These are phyloP conservation scores for Callimorpha dominula DNA, from an alignment of 2,888 invertebrate species.

Conservation along the genomic window DNA sequence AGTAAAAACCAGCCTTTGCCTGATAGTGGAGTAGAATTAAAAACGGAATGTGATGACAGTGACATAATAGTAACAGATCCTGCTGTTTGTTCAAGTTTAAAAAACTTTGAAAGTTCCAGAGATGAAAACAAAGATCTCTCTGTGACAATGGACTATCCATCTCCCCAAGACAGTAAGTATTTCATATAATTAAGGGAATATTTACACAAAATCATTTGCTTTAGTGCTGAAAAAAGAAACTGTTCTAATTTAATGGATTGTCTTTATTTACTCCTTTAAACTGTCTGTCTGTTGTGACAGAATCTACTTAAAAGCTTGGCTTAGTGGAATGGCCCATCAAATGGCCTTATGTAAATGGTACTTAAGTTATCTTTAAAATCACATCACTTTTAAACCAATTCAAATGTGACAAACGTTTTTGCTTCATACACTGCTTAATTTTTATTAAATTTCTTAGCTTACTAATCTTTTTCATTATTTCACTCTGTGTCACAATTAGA, in stretches of 20 bases:
- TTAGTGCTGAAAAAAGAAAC: background rate
- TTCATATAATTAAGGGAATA: constrained; percentile 17
- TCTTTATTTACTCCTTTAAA: background rate
- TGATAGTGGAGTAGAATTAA: constrained; percentile 70
- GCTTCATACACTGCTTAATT: constrained; percentile 22
- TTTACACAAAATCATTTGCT: background rate
- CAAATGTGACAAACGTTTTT: constrained; percentile 12
- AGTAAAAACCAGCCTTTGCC: constrained; percentile 63
- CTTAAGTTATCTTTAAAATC: constrained; percentile 15
- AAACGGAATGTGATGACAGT: constrained; percentile 82
- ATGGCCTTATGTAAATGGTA: background rate
- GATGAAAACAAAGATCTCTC: constrained; percentile 72
- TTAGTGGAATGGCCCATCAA: background rate
- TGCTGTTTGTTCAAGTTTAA: constrained; percentile 75
- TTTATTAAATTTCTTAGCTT: constrained; percentile 50
- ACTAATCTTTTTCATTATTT: constrained; percentile 59
- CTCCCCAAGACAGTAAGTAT: constrained; percentile 83
- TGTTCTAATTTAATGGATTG: background rate
- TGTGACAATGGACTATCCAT: constrained; percentile 73
- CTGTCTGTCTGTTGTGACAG: background rate
- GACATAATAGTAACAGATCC: constrained; percentile 81
- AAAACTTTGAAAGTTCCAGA: constrained; percentile 70
- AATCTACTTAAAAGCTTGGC: background rate
- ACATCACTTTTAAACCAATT: constrained; percentile 30
- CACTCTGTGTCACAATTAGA: constrained; percentile 56